Evolutionary conservation across 2,888 invertebrate genomes (phyloP).

Genomic region (Disparrhopalites patrizii): DNA sequence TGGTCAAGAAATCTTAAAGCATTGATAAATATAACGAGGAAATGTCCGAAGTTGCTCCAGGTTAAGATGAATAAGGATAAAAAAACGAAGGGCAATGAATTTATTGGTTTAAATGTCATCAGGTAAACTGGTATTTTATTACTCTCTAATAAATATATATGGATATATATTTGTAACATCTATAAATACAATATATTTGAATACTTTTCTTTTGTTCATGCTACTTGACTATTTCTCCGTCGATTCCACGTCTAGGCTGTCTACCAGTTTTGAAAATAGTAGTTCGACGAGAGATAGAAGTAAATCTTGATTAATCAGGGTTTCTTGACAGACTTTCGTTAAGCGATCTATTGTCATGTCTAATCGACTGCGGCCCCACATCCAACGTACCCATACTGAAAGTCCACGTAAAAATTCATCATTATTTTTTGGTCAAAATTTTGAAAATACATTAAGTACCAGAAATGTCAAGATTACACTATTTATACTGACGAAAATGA

Average conservation of each 20-base stretch:
- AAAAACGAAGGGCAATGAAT: no score
- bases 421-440: background rate
- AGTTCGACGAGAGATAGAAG: conserved; percentile 43
- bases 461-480: background rate
- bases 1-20: no score
- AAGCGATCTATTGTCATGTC: conserved; percentile 48
- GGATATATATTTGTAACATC: background rate
- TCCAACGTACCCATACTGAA: conserved; percentile 48
- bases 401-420: conserved; percentile 20
- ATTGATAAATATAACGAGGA: no score
- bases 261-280: conserved; percentile 44
- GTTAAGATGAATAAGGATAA: no score
- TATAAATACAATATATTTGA: no score
- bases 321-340: conserved; percentile 45
- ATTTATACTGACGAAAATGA: no score
- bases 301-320: conserved; percentile 44
- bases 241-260: background rate
- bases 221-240: background rate
- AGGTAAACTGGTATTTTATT: background rate
- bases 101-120: no score
- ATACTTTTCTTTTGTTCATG: background rate
- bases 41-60: no score
- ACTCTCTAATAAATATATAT: background rate
- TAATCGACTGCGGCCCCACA: conserved; percentile 47
- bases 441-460: background rate